These are phyloP conservation scores for Erpobdella octoculata DNA, from an alignment of 2,888 invertebrate species.

Conservation along the genomic window DNA sequence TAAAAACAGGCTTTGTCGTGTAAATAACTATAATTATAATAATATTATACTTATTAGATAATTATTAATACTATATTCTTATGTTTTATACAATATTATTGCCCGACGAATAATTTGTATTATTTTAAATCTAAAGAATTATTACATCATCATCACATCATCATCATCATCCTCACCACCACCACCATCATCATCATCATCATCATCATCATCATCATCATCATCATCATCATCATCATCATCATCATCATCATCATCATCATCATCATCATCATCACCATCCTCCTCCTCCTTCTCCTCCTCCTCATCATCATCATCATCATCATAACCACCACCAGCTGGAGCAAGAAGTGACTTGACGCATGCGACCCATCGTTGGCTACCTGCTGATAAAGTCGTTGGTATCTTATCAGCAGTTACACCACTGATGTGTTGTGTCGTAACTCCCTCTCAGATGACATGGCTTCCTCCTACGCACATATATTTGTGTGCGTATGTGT, in stretches of 20 bases:
- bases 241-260: constrained; percentile 14
- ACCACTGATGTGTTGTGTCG: constrained; percentile 27
- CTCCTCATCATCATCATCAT: constrained; percentile 18
- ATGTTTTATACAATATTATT: too few species aligned
- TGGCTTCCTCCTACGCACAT: neutral
- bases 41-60: too few species aligned
- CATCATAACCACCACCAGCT: constrained; percentile 1
- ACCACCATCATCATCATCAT: neutral
- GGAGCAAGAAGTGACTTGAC: constrained; percentile 1
- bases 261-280: constrained; percentile 14
- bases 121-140: too few species aligned
- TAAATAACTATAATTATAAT: too few species aligned
- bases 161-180: neutral
- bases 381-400: constrained; percentile 26
- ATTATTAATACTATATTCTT: too few species aligned
- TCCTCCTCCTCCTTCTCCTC: constrained; percentile 9
- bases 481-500: neutral
- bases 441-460: neutral
- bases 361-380: constrained; percentile 26
- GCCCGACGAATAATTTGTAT: too few species aligned
- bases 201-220: constrained; percentile 16
- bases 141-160: neutral
- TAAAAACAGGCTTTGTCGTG: too few species aligned
- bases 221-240: constrained; percentile 21
- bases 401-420: constrained; percentile 28